Conservation (phyloP, 1,140 invertebrate genomes). For the Asobara japonica region DNA sequence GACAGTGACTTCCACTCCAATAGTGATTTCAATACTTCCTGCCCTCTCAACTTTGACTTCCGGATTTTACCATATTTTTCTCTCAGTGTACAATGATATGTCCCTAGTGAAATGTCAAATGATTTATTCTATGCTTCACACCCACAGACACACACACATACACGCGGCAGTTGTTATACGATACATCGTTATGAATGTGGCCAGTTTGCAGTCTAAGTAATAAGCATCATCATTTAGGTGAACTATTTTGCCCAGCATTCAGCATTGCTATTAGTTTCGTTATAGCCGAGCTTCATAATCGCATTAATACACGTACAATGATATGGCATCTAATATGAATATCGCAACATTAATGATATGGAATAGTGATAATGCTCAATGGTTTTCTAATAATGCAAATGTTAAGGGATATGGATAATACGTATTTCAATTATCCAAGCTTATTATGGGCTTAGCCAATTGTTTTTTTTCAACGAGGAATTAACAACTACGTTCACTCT, state of each 20-base stretch:
- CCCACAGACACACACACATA: not conserved
- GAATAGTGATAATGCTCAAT: slow-evolving; percentile 44
- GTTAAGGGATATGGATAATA: not conserved
- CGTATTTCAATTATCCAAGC: too few relatives aligned
- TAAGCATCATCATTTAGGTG: not conserved
- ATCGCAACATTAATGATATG: slow-evolving; percentile 56
- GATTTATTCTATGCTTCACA: not conserved
- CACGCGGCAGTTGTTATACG: too few relatives aligned
- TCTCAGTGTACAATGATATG: not conserved
- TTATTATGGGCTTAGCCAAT: too few relatives aligned
- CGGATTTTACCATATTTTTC: too few relatives aligned
- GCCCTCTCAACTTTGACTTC: too few relatives aligned
- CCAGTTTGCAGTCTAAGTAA: not conserved
- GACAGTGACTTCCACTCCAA: too few relatives aligned
- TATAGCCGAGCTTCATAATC: not conserved
- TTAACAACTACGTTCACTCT: too few relatives aligned
- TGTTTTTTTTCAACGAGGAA: too few relatives aligned
- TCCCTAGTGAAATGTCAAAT: not conserved
- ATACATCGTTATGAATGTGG: not conserved
- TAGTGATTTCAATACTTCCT: too few relatives aligned
- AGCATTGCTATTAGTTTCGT: not conserved
- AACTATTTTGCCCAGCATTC: not conserved
- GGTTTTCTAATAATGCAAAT: slow-evolving; percentile 1
- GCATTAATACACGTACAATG: slow-evolving; percentile 39
- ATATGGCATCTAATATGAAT: slow-evolving; percentile 55